Evolutionary conservation across 2,797 vertebrate species (phyloP), one percentile per base, ranked within the genome.

Genomic region (Podarcis siculus): DNA sequence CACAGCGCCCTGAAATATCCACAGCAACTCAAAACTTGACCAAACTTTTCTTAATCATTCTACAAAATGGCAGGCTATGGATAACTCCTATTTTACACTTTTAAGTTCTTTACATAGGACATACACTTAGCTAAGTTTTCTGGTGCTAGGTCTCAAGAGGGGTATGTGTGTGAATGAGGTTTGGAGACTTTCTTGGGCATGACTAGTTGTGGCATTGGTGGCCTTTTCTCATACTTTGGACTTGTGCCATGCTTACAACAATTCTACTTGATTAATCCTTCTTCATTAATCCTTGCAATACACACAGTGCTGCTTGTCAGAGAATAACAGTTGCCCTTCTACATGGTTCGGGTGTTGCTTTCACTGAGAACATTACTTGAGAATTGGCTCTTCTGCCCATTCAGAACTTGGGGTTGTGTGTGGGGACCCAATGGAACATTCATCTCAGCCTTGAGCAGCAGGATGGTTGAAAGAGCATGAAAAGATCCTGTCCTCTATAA

Each of bases 211-310:
- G 39, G n/a, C 30, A 45, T n/a, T 85, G 39, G 10, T 66, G 58
- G 30, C 37, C 73, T 42, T 85, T 69, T 82, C 67, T 83, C 82
- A 27, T 55, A 67, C 17, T 66, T 67, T 86, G 84, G 75, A 78
- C 30, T 83, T 83, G 39, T 42, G 35, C 78, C 49, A 30, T 66
- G 42, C 27, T 66, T 25, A 78, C 55, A 30, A 78, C 27, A 37
- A 85, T 78, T 69, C 27, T 79, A 78, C 39, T 86, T 86, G 67
- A 67, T 86, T 79, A 77, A 67, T 49, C 35, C 35, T 79, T 69
- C 39, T 86, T 86, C 35, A 45, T 86, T 79, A 77, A 67, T 49
- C 21, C 55, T 76, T 49, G 75, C 21, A 61, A 35, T 73, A 76
- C 49, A 37, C 37, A 84, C 49, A 49, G 9, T 49, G 81, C 8